phyloP scores from a whole-genome alignment of 2,797 vertebrate genomes.

The Fundulus diaphanus region DNA sequence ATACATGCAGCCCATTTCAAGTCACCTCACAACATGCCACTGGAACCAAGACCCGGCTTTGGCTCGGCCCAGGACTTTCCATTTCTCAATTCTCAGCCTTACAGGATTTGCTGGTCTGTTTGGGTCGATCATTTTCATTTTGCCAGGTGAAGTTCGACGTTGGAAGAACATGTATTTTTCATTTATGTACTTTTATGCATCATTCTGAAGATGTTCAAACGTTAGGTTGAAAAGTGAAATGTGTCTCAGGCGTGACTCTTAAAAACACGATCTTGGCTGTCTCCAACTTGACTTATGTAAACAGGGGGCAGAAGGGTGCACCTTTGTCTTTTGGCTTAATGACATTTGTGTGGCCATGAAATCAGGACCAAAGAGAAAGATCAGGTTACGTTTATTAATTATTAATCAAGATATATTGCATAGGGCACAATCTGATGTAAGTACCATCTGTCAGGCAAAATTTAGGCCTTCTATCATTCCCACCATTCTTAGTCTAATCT shows the following conservation, averaged over 20 bases:
- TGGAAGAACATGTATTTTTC: no score
- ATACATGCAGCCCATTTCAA: no score
- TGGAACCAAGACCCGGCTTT: no score
- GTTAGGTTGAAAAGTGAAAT: no score
- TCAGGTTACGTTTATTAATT: constrained; percentile 60
- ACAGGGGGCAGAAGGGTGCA: constrained; percentile 67
- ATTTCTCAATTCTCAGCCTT: no score
- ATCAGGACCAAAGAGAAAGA: constrained; percentile 76
- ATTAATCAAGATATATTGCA: constrained; percentile 90
- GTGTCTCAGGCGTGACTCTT: constrained; percentile 8
- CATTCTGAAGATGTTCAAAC: background rate
- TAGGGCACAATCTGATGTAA: constrained; percentile 87
- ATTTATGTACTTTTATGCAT: no score
- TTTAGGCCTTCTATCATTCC: constrained; percentile 73
- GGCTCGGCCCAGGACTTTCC: no score
- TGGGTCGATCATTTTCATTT: no score
- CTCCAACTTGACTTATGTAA: constrained; percentile 58
- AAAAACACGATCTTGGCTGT: constrained; percentile 42
- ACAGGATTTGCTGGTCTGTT: no score
- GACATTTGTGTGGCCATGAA: constrained; percentile 84
- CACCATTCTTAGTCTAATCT: constrained; percentile 69
- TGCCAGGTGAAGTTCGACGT: no score
- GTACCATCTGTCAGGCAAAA: constrained; percentile 85
- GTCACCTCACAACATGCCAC: no score
- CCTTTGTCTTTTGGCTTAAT: constrained; percentile 83